Base-by-base conservation (phyloP, 2,113 vertebrate genomes). In the Gila orcuttii region DNA sequence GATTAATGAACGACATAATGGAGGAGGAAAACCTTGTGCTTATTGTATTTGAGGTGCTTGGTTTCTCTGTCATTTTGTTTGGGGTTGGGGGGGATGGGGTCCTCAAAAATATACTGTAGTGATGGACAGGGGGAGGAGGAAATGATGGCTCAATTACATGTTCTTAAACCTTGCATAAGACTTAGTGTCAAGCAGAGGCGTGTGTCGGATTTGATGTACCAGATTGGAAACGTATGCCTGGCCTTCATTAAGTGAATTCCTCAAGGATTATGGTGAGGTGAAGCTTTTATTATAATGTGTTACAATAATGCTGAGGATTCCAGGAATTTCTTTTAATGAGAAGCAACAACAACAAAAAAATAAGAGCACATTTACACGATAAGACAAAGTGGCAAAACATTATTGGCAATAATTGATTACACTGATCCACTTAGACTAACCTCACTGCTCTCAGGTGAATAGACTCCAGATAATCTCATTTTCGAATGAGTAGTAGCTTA, bases 201-300 rank as follows among this genome's bases (percentile, higher is more conserved):
- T 85, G 76, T 86, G 76, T 68, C 15, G 17, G 77, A 68, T 64
- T 64, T 64, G 77, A 78, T 74, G 86, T 83, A 59, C 55, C 82
- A 55, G 55, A 33, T 17, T 52, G 57, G 33, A 88, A 36, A 86
- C 84, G 50, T 88, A 85, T 91, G 87, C 75, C 78, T 50, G 78
- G 87, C 52, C 55, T 88, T 89, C 89, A 88, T 87, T 68, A 28
- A 60, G 31, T 86, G 80, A 86, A 91, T 91, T 93, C 88, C 87
- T 86, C 0, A 17, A 85, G 91, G 91, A 92, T 92, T 92, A 91
- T 36, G 83, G 87, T 80, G 88, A 91, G 82, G 88, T 52, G 90
- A 92, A 66, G 78, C 84, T 82, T 64, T 59, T 90, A 36, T 86
- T 36, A 45, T 75, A 82, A 74, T 88, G 89, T 87, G 82, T 57